A percentile compares a stretch with the other conserved stretches of the same genome.
These are phyloP conservation scores for Andricus curvator DNA, from an alignment of 2,888 invertebrate species.

Conservation along the genomic window DNA sequence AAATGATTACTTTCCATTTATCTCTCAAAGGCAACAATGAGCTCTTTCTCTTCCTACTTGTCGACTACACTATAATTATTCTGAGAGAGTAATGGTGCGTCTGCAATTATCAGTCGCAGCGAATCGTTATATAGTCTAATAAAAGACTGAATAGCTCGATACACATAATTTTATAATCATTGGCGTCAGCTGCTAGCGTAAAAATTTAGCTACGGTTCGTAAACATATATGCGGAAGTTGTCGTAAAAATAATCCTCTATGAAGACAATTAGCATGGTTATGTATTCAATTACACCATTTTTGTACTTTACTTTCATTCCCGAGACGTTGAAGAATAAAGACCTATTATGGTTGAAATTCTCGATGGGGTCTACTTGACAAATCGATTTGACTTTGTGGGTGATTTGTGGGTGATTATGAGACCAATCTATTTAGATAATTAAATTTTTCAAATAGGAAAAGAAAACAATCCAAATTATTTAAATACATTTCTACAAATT, in stretches of 20 bases:
- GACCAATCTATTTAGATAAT: too few relatives aligned
- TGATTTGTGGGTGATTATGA: too few relatives aligned
- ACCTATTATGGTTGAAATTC: too few relatives aligned
- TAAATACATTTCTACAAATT: too few relatives aligned
- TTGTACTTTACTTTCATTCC: too few relatives aligned
- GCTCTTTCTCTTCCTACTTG: slow-evolving; percentile 12
- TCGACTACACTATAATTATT: slow-evolving; percentile 10
- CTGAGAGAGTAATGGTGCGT: slow-evolving; percentile 1
- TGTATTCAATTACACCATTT: not conserved
- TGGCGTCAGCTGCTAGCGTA: not conserved
- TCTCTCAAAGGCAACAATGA: not conserved
- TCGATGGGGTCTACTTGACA: too few relatives aligned
- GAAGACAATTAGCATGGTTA: not conserved
- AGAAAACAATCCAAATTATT: too few relatives aligned
- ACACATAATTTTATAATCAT: slow-evolving; percentile 2
- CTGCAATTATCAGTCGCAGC: slow-evolving; percentile 14
- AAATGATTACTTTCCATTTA: not conserved
- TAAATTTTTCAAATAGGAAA: too few relatives aligned
- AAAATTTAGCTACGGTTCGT: not conserved
- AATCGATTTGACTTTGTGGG: too few relatives aligned
- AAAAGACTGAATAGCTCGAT: not conserved
- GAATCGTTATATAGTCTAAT: slow-evolving; percentile 14
- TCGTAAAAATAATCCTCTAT: slow-evolving; percentile 2
- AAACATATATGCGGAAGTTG: slow-evolving; percentile 16
- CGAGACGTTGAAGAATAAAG: too few relatives aligned